Base-by-base conservation (phyloP, 1,140 invertebrate genomes). In the Caerostris darwini region DNA sequence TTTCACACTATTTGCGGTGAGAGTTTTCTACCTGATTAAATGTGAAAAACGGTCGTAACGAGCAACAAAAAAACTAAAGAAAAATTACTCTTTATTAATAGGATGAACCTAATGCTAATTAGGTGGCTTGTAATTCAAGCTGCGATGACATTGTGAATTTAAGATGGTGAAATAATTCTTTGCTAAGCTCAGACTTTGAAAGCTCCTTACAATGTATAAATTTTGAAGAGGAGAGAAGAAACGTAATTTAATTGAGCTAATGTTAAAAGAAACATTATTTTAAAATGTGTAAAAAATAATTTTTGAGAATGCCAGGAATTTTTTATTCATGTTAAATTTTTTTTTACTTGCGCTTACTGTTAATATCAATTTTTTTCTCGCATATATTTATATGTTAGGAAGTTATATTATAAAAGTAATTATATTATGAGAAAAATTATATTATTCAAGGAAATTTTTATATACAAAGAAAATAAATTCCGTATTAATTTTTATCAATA, bases 41-140 rank as follows among this genome's bases (percentile, higher is more conserved):
- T 54, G 8, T 83, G 82, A 83, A 83, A 83, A 83, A 83, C 82
- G 82, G 56, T n/a, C 17, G 82, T 83, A 83, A 83, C 17, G 6
- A 19, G 54, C 56, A 83, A 17, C 7, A 54, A 83, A 56, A 17
- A 57, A 7, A 54, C 7, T n/a, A 34, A 19, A 83, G 56, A 58
- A 58, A 83, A 83, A 19, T 56, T 57, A 83, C 19, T 5, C 82
- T 83, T 83, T 83, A 83, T 83, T 83, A 83, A 83, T 83, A 83
- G 56, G 54, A 83, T 83, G 56, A n/a, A 19, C 82, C 56, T 14
- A 57, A 83, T 83, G 82, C 54, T 83, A 83, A 83, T 83, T 83
- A 83, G 82, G 19, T 5, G 6, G 56, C 17, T 14, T 58, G 82
- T 83, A 19, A 83, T 7, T 83, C 5, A 54, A 83, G 34, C 7